Evolutionary conservation across 2,797 vertebrate species (phyloP), one percentile per base, ranked within the genome.

Genomic region (Chaetodon trifasciatus): DNA sequence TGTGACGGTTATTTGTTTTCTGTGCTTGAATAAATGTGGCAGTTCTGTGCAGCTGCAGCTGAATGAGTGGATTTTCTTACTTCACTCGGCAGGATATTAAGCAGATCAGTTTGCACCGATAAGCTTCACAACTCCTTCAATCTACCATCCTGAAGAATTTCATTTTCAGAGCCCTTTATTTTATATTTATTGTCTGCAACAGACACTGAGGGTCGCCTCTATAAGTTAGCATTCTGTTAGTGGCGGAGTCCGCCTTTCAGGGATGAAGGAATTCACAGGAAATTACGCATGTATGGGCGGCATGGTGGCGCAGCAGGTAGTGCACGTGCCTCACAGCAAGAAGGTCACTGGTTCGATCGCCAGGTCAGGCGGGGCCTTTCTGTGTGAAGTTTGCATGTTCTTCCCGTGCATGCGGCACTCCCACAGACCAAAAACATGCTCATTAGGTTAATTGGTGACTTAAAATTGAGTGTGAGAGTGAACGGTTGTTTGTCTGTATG

Each of bases 1-100:
- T 67, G 62, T 44, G 24, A 11, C 10, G 17, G 9, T 44, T 35
- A 9, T 62, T 77, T 70, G 47, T 58, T 66, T 79, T 47, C 19
- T 47, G 19, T 19, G 55, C 13, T n/a, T 73, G 2, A 73, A 44
- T 37, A 28, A 52, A 32, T 61, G 19, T 16, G 0, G 28, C 28
- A 39, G 35, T 37, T 58, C 17, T 71, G 50, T 9, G 39, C 32
- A n/a, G 7, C 44, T 15, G 21, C 73, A 37, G 47, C 8, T 58
- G 16, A 13, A 56, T 40, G 8, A 35, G 21, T 19, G 16, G 11
- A 50, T 28, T 35, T 19, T 64, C 6, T 16, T 5, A 46, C 19
- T 56, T 56, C 19, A 16, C 19, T 46, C 39, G 35, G 49, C 24
- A 63, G 50, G 68, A 70, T 21, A 63, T 55, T 23, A 53, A n/a